Evolutionary conservation across 2,113 vertebrate species (phyloP).

Genomic region (Heterocephalus glaber): DNA sequence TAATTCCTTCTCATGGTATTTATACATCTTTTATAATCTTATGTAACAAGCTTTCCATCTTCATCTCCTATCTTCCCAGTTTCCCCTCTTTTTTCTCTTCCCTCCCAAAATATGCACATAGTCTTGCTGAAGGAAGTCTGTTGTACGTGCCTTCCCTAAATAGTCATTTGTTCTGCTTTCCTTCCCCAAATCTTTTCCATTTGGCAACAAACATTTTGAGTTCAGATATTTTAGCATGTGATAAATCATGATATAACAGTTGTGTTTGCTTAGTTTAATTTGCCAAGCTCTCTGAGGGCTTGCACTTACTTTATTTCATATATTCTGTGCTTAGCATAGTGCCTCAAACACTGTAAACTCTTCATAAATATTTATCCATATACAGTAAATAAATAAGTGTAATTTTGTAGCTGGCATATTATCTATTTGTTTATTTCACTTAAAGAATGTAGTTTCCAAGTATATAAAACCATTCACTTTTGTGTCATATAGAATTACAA

Average conservation of each 20-base stretch:
- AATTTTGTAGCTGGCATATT: neutral
- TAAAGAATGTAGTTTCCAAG: neutral
- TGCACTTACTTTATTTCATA: neutral
- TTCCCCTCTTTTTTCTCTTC: neutral
- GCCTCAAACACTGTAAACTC: constrained; percentile 2
- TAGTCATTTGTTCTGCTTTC: neutral
- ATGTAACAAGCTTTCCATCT: neutral
- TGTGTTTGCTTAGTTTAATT: constrained; percentile 14
- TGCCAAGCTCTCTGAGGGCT: neutral
- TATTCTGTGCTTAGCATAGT: neutral
- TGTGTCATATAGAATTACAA: neutral
- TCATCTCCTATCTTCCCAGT: neutral
- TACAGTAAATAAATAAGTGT: neutral
- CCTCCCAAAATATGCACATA: neutral
- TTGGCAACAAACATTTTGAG: neutral
- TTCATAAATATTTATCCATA: constrained; percentile 12
- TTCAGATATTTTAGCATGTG: constrained; percentile 27
- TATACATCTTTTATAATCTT: neutral
- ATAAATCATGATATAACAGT: neutral
- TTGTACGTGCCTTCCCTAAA: neutral
- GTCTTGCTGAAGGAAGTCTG: neutral
- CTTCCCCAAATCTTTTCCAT: neutral
- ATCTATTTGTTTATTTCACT: constrained; percentile 2
- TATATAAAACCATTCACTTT: neutral
- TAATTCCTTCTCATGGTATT: neutral